A percentile compares a stretch with the other conserved stretches of the same genome.
Evolutionary conservation across 2,113 vertebrate genomes (phyloP).

Genomic region (Dendrocopos noguchii): DNA sequence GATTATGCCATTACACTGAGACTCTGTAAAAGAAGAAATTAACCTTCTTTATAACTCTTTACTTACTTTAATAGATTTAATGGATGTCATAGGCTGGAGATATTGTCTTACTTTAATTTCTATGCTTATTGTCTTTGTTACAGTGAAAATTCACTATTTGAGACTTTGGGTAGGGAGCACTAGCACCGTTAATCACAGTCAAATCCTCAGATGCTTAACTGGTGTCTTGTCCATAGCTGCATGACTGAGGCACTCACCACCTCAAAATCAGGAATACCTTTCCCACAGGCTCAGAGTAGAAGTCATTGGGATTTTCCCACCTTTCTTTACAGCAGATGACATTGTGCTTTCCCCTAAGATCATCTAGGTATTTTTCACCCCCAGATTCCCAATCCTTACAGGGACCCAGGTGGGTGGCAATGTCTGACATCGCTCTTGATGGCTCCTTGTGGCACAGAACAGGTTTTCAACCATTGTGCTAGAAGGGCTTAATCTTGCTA

Average conservation of each 20-base stretch:
- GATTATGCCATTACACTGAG: conserved; percentile 23
- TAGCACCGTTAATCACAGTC: rapidly evolving
- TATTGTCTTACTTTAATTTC: not conserved
- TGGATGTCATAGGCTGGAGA: not conserved
- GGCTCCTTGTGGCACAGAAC: not conserved
- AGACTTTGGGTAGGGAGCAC: rapidly evolving
- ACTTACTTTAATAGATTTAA: conserved; percentile 23
- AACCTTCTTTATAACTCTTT: conserved; percentile 13
- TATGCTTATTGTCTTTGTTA: not conserved
- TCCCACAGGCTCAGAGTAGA: not conserved
- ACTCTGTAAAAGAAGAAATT: conserved; percentile 24
- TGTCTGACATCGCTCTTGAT: not conserved
- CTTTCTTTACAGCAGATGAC: not conserved
- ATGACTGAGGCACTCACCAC: not conserved
- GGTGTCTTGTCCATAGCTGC: not conserved
- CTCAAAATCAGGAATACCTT: not conserved
- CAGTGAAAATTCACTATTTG: not conserved
- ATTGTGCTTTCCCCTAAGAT: not conserved
- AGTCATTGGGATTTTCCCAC: not conserved
- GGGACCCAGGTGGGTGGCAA: not conserved
- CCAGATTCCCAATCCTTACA: not conserved
- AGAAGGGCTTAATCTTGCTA: not conserved
- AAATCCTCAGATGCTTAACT: not conserved
- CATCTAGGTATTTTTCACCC: not conserved
- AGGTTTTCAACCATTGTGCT: not conserved